phyloP scores from a whole-genome alignment of 2,888 invertebrate species.

The Dryocosmus kuriphilus region DNA sequence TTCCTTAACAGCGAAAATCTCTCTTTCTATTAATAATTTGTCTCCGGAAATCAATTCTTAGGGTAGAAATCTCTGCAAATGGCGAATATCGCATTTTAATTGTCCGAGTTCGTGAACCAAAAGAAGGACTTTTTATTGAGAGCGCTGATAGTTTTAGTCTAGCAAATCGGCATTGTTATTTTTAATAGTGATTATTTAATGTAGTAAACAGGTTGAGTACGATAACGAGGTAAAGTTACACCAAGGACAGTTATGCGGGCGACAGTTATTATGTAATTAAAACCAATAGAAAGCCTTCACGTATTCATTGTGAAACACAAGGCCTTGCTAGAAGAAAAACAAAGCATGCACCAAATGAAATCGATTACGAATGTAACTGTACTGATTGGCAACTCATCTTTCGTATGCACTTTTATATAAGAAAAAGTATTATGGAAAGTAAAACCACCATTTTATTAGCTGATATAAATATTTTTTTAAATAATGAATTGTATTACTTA shows the following conservation, averaged over 20 bases:
- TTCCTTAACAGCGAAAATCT: slow-evolving; percentile 3
- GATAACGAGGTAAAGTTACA: slow-evolving; percentile 45
- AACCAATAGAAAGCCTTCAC: slow-evolving; percentile 43
- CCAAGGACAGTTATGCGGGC: slow-evolving; percentile 45
- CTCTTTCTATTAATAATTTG: slow-evolving; percentile 1
- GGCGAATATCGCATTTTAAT: neutral
- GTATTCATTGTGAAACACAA: slow-evolving; percentile 35
- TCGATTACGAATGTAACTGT: slow-evolving; percentile 6
- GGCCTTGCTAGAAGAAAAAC: slow-evolving; percentile 19
- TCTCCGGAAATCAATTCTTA: neutral
- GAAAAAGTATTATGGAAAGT: neutral
- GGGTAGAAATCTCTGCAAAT: neutral
- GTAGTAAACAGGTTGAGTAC: slow-evolving; percentile 14
- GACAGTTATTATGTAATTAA: slow-evolving; percentile 44
- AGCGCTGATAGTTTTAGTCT: neutral
- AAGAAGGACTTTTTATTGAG: neutral
- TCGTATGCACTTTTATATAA: neutral
- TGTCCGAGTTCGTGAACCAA: neutral
- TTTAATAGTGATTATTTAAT: slow-evolving; percentile 12
- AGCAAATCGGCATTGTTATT: neutral
- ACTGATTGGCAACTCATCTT: slow-evolving; percentile 6
- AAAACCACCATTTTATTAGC: neutral
- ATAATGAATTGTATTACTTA: too few species aligned
- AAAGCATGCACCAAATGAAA: slow-evolving; percentile 34
- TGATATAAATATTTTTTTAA: too few species aligned